Base-by-base conservation (phyloP, 2,797 vertebrate genomes). In the Etheostoma nigrum region DNA sequence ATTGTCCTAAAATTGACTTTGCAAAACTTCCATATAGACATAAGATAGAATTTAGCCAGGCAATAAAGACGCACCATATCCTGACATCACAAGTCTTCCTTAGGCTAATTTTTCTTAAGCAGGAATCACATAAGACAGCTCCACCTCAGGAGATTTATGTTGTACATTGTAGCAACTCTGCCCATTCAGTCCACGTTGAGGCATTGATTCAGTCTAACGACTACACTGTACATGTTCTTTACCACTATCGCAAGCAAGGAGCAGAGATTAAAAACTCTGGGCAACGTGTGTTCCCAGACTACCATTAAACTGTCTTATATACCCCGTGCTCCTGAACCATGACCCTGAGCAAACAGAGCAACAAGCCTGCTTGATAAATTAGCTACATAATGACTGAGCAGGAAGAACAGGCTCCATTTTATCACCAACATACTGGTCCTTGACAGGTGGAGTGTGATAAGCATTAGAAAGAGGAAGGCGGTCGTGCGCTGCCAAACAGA, bases 361-460 rank as follows among this genome's bases (percentile, higher is more conserved):
- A 92, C 88, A 85, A 82, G 62, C 42, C 51, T 0, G 9, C 60
- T 80, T 88, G 89, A 92, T 92, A 87, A 90, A 92, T 91, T 75
- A 79, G 74, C 81, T 10, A 36, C 86, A 83, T 85, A 87, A 91
- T 86, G 90, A 92, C 62, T 68, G 86, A 89, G 82, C 90, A 88
- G 91, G 90, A 93, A 90, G 80, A 92, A 78, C 81, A 72, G 86
- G 72, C 88, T 86, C 83, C 74, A 61, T 89, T 91, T 85, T 86
- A 88, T 90, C 86, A 76, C 61, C 74, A 77, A 72, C 77, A 89
- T 80, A 86, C 72, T 78, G 74, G 77, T 52, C 65, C 54, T 62
- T 85, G 87, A 86, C 90, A 89, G 82, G 79, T 85, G 62, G 77
- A 76, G 86, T 86, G 89, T 91, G 91, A 93, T 90, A 91, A 92